phyloP scores from a whole-genome alignment of 2,797 vertebrate genomes.

The Dicrostonyx torquatus region DNA sequence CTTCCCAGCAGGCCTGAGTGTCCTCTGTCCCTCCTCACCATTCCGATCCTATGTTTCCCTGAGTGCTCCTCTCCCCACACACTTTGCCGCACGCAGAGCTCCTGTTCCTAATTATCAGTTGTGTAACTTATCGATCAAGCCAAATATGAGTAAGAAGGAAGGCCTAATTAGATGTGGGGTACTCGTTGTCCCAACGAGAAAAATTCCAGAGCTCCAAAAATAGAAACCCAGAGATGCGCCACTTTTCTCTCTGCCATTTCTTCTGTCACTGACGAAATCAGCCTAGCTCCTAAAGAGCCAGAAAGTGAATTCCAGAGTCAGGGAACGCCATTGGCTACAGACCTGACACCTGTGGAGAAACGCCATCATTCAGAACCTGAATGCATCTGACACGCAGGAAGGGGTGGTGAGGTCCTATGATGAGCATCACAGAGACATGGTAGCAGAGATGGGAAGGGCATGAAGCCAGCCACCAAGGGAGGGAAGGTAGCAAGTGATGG shows the following conservation, averaged over 20 bases:
- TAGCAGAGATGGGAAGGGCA: constrained; percentile 58
- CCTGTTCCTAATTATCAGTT: constrained; percentile 79
- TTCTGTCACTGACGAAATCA: constrained; percentile 82
- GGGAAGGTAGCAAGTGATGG: background rate
- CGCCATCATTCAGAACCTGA: constrained; percentile 66
- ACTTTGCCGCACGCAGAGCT: background rate
- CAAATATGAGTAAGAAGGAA: constrained; percentile 81
- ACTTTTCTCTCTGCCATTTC: constrained; percentile 54
- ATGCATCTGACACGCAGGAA: constrained; percentile 75
- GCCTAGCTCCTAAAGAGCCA: constrained; percentile 79
- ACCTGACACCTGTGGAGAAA: constrained; percentile 77
- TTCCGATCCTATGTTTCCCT: background rate
- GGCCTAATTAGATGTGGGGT: constrained; percentile 76
- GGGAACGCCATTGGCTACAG: constrained; percentile 74
- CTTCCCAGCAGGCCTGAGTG: background rate
- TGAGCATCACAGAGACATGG: constrained; percentile 64
- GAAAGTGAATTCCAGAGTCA: constrained; percentile 82
- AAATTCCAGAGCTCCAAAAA: constrained; percentile 82
- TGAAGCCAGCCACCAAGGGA: constrained; percentile 58
- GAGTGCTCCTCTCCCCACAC: background rate
- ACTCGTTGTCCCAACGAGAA: constrained; percentile 75
- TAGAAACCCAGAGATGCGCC: constrained; percentile 78
- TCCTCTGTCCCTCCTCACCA: background rate
- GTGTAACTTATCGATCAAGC: constrained; percentile 82
- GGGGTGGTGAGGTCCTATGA: constrained; percentile 75